A percentile compares a stretch with the other conserved stretches of the same genome.
These are phyloP conservation scores for Drosophila nigrodunni DNA, from an alignment of 1,140 invertebrate genomes.

Conservation along the genomic window DNA sequence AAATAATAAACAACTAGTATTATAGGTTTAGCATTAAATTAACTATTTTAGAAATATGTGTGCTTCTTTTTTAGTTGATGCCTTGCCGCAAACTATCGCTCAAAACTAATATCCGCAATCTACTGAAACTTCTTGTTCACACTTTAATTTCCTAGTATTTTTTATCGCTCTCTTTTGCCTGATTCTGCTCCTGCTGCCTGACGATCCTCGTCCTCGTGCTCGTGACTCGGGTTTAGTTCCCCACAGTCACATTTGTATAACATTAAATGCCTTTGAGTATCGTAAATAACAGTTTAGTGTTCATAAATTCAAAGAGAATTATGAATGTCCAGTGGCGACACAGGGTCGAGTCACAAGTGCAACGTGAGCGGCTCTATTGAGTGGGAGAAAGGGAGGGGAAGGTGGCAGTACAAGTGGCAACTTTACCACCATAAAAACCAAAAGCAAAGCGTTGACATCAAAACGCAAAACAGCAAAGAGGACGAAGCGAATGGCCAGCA, in stretches of 20 bases:
- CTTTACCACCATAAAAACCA: constrained; percentile 58
- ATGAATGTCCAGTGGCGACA: constrained; percentile 62
- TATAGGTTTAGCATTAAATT: neutral
- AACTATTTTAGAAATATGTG: neutral
- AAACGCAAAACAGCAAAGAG: constrained; percentile 63
- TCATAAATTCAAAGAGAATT: constrained; percentile 77
- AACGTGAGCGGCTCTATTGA: constrained; percentile 27
- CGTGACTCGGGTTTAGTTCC: constrained; percentile 30
- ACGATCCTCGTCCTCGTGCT: neutral
- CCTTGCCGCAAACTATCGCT: neutral
- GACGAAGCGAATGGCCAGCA: constrained; percentile 40
- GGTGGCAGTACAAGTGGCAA: constrained; percentile 39
- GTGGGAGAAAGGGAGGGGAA: neutral
- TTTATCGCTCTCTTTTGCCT: constrained; percentile 20
- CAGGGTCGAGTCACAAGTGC: constrained; percentile 35
- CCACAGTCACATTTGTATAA: constrained; percentile 64
- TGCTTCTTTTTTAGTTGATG: neutral
- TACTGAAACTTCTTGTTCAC: neutral
- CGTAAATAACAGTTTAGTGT: constrained; percentile 77
- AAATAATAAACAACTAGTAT: too few species aligned
- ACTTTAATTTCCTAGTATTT: constrained; percentile 50
- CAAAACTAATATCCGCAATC: constrained; percentile 25
- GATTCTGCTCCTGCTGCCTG: neutral
- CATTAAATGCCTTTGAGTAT: constrained; percentile 74
- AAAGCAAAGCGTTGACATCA: constrained; percentile 59